These are phyloP conservation scores for Trachelus troglodyta DNA, from an alignment of 2,888 invertebrate genomes.

Conservation along the genomic window DNA sequence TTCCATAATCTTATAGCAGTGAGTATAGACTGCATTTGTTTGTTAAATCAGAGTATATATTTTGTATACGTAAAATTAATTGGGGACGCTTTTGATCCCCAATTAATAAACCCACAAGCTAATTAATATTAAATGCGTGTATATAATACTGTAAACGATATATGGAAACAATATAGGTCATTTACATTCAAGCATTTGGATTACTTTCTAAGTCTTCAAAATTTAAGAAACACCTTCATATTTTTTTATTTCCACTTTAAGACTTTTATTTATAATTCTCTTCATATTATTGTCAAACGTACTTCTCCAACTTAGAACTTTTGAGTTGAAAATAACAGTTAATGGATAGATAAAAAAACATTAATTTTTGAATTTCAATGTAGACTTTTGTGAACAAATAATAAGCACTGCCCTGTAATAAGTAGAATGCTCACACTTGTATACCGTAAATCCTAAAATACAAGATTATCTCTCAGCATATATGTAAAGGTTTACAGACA, in stretches of 20 bases:
- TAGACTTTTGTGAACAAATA: background rate
- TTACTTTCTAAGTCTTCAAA: background rate
- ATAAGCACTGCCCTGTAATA: background rate
- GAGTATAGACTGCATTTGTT: slow-evolving; percentile 10
- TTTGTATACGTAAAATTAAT: slow-evolving; percentile 14
- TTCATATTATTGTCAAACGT: background rate
- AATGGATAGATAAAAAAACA: background rate
- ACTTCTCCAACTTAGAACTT: background rate
- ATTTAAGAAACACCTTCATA: background rate
- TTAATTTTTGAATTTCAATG: background rate
- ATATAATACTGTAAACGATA: background rate
- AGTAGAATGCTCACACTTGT: background rate
- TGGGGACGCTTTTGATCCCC: background rate
- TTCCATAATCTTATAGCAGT: background rate
- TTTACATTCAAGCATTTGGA: background rate
- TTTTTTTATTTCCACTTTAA: background rate
- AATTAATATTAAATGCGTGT: background rate
- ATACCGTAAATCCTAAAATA: background rate
- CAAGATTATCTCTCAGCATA: background rate
- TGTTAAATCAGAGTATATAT: slow-evolving; percentile 16
- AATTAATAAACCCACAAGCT: background rate
- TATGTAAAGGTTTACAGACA: background rate
- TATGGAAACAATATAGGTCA: background rate
- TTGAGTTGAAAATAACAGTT: background rate
- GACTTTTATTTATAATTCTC: background rate